These are phyloP conservation scores for Perccottus glenii DNA, from an alignment of 2,113 vertebrate genomes.

Conservation along the genomic window DNA sequence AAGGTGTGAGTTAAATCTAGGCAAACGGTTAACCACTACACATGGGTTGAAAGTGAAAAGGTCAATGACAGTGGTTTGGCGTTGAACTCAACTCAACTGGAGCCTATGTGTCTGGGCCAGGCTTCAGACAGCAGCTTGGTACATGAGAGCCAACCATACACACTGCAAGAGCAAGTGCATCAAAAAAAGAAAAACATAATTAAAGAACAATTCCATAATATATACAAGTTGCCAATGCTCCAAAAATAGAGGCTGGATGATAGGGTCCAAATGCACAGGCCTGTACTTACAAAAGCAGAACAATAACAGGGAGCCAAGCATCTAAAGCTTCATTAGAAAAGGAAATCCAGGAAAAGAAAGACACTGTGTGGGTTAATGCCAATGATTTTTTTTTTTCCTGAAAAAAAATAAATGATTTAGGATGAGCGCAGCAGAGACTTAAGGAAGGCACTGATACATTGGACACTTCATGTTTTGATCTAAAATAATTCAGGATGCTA, in stretches of 20 bases:
- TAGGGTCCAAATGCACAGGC: constrained; percentile 48
- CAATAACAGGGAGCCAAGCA: constrained; percentile 51
- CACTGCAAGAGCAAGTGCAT: constrained; percentile 13
- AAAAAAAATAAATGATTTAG: background rate
- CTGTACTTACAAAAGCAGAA: constrained; percentile 47
- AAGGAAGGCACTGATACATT: background rate
- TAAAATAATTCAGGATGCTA: constrained; percentile 13
- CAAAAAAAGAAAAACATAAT: constrained; percentile 43
- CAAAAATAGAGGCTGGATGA: constrained; percentile 58
- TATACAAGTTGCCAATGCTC: constrained; percentile 27
- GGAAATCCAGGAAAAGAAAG: background rate
- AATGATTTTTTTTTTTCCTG: background rate
- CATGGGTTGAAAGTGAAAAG: constrained; percentile 1
- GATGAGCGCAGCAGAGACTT: background rate
- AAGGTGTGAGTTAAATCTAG: constrained; percentile 4
- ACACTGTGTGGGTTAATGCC: background rate
- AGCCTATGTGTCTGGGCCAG: background rate
- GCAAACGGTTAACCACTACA: constrained; percentile 2
- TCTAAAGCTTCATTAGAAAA: constrained; percentile 40
- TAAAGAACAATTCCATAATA: constrained; percentile 60
- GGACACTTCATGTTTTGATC: constrained; percentile 37
- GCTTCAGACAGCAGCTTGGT: constrained; percentile 16
- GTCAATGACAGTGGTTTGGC: constrained; percentile 20
- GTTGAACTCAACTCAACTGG: constrained; percentile 16
- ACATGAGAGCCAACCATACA: constrained; percentile 12